Evolutionary conservation across 2,113 vertebrate genomes (phyloP).

Genomic region (Takifugu flavidus): DNA sequence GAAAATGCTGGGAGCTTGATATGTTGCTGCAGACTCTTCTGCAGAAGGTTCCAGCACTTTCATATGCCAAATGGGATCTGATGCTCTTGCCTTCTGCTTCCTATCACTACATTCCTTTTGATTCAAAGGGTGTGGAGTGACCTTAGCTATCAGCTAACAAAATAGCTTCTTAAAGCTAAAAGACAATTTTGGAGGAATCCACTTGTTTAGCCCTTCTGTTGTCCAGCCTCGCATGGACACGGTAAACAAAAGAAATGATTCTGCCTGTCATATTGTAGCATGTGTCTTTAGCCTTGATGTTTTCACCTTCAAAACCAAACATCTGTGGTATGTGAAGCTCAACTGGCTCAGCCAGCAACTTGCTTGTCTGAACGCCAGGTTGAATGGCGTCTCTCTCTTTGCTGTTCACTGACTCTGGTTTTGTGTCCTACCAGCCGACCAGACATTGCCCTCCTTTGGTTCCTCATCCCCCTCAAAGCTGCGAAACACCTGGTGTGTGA

Average conservation of each 20-base stretch:
- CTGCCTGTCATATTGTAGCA: too few relatives aligned
- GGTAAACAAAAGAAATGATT: too few relatives aligned
- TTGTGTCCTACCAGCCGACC: constrained; percentile 80
- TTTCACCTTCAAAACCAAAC: too few relatives aligned
- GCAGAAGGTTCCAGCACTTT: constrained; percentile 45
- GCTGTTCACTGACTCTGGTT: background rate
- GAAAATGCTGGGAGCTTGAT: constrained; percentile 84
- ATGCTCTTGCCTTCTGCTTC: background rate
- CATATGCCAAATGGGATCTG: constrained; percentile 22
- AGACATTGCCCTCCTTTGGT: constrained; percentile 93
- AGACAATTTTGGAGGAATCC: too few relatives aligned
- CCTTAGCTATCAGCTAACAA: too few relatives aligned
- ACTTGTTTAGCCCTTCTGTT: too few relatives aligned
- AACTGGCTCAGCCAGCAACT: too few relatives aligned
- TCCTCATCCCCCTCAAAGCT: constrained; percentile 92
- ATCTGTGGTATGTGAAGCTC: too few relatives aligned
- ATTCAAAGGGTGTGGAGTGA: too few relatives aligned
- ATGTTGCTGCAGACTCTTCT: constrained; percentile 2
- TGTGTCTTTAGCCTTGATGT: too few relatives aligned
- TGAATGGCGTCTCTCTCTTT: background rate
- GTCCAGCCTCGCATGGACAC: too few relatives aligned
- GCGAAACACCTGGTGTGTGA: constrained; percentile 91
- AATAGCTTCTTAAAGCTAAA: too few relatives aligned
- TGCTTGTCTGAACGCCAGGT: background rate
- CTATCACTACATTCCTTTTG: background rate